These are phyloP conservation scores for Sinocyclocheilus grahami DNA, from an alignment of 2,113 vertebrate species.

Conservation along the genomic window DNA sequence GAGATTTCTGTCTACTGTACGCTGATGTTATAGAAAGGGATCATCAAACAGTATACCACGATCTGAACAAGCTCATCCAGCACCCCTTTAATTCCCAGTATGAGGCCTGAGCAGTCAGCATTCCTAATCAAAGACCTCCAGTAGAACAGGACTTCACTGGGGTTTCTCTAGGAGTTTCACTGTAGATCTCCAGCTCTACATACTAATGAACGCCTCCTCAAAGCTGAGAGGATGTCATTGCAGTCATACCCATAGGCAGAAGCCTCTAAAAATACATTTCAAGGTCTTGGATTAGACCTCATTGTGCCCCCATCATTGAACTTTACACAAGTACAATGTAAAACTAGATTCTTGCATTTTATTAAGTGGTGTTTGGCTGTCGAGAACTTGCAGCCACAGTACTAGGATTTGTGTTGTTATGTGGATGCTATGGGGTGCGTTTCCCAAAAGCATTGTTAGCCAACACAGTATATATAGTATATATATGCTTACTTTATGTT, in stretches of 20 bases:
- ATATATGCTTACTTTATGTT: no score
- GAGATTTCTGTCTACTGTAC: slow-evolving; percentile 23
- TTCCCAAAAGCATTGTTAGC: no score
- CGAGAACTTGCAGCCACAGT: background rate
- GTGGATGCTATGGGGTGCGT: no score
- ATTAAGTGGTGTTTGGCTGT: background rate
- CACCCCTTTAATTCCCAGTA: slow-evolving; percentile 30
- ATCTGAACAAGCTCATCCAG: slow-evolving; percentile 52
- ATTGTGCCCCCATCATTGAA: background rate
- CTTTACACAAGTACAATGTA: background rate
- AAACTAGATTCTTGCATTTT: background rate
- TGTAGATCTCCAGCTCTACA: slow-evolving; percentile 35
- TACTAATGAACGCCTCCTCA: slow-evolving; percentile 37
- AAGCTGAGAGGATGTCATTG: slow-evolving; percentile 15
- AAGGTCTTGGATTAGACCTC: background rate
- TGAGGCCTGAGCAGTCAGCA: slow-evolving; percentile 29
- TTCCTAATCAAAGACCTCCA: slow-evolving; percentile 55
- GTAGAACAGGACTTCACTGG: slow-evolving; percentile 16
- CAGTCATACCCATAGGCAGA: slow-evolving; percentile 1
- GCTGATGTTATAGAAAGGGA: slow-evolving; percentile 41
- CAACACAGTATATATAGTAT: no score
- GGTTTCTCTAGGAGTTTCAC: slow-evolving; percentile 18
- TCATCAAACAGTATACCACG: slow-evolving; percentile 42
- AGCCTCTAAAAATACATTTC: background rate
- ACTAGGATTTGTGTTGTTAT: background rate